These are phyloP conservation scores for Sweltsa coloradensis DNA, from an alignment of 1,140 invertebrate species.

Conservation along the genomic window DNA sequence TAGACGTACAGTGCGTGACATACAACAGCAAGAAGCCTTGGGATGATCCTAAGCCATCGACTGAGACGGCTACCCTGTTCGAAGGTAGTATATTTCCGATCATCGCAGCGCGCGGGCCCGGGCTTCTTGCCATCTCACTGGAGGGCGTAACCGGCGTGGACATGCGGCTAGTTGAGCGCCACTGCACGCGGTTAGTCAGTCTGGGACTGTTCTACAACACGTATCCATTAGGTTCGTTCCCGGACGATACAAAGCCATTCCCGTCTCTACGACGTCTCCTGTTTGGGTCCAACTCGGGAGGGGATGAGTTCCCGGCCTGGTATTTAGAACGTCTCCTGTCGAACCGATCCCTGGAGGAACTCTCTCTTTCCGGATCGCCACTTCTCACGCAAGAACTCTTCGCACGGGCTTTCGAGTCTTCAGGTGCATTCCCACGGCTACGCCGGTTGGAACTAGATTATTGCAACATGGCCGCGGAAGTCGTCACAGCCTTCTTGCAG, in stretches of 20 bases:
- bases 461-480: slow-evolving; percentile 13
- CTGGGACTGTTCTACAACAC: slow-evolving; percentile 15
- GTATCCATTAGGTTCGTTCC: slow-evolving; percentile 9
- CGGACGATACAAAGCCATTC: slow-evolving; percentile 5
- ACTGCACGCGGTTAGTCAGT: slow-evolving; percentile 7
- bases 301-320: slow-evolving; percentile 10
- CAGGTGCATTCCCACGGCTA: slow-evolving; percentile 9
- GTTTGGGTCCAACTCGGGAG: slow-evolving; percentile 15
- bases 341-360: slow-evolving; percentile 10
- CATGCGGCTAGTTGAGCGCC: slow-evolving; percentile 6
- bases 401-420: slow-evolving; percentile 9
- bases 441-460: slow-evolving; percentile 15
- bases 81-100: slow-evolving; percentile 12
- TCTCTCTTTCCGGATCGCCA: slow-evolving; percentile 13
- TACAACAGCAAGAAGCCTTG: slow-evolving; percentile 1
- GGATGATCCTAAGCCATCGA: background rate
- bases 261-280: slow-evolving; percentile 8
- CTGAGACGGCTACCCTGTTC: slow-evolving; percentile 1
- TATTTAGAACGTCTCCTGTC: slow-evolving; percentile 12
- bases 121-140: slow-evolving; percentile 8
- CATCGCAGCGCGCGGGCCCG: slow-evolving; percentile 7
- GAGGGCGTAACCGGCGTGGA: slow-evolving; percentile 12
- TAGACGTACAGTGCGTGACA: slow-evolving; percentile 13
- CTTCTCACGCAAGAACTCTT: slow-evolving; percentile 12
- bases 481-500: slow-evolving; percentile 12